Evolutionary conservation across 1,140 invertebrate genomes (phyloP), one percentile per base, ranked within the genome.

Genomic region (Drosophila murphyi): DNA sequence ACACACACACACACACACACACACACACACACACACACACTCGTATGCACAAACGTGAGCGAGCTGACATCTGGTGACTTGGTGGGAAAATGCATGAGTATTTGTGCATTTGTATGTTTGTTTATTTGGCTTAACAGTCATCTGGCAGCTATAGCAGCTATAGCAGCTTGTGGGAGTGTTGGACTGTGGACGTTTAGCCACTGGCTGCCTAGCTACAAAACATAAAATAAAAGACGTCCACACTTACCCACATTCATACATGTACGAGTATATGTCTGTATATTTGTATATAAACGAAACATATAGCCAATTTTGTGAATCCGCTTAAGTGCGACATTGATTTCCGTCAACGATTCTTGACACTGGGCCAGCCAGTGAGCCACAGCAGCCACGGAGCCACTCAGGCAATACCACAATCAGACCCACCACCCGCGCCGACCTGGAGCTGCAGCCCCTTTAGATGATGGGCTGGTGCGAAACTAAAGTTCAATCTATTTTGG

Each of bases 291-390:
- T 69, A 78, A 51, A 80, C 77, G 72, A 78, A 83, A 83, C 73
- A 89, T 83, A 78, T 83, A 89, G 83, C 85, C 83, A 88, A 88
- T 88, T 89, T 88, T 76, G 76, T 45, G 85, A 88, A 88, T 88
- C 83, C 85, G 83, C 83, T 89, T 88, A 89, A 88, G 83, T 89
- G 85, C 85, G 80, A 88, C 83, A 88, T 88, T 88, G 83, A 88
- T 88, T 88, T 88, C 85, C 83, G 83, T 83, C 80, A 75, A 60
- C 74, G 76, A 78, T 89, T 80, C 71, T 79, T 65, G 72, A 89
- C 80, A 83, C 83, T 89, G 55, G 65, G 83, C 76, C 75, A 68
- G 60, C 57, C 20, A 62, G 55, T 20, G 51, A 43, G 39, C 55
- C 20, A 41, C 54, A 20, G 52, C 52, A 20, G 34, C 28, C 50